These are phyloP conservation scores for Siderastrea siderea DNA, from an alignment of 92 coral and sea anemone genomes.

Conservation along the genomic window DNA sequence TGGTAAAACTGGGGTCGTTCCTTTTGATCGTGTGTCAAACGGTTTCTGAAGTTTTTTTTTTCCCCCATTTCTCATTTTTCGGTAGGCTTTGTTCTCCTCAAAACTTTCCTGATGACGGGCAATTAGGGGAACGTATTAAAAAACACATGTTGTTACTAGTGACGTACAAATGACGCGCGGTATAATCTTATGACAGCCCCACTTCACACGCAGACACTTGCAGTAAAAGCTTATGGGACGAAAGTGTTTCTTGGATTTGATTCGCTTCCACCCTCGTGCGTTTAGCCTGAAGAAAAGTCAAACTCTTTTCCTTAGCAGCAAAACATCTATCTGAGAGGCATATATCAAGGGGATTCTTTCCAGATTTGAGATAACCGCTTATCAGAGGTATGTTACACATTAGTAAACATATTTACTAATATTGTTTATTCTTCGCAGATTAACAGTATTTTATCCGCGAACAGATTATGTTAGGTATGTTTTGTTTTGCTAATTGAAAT, in stretches of 20 bases:
- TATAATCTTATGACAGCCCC: constrained; percentile 5
- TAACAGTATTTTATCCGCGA: not conserved
- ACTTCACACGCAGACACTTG: constrained; percentile 3
- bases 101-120: not conserved
- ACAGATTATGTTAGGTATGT: not conserved
- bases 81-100: constrained; percentile 4
- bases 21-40: not conserved
- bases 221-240: not conserved
- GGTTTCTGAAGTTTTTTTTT: not conserved
- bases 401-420: not conserved
- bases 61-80: not conserved
- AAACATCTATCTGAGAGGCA: not conserved
- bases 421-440: constrained; percentile 37
- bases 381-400: not conserved
- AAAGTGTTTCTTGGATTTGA: not conserved
- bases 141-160: not conserved
- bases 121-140: not conserved
- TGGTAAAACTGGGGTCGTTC: not conserved
- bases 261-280: not conserved
- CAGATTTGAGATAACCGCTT: not conserved
- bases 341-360: not conserved
- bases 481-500: not conserved
- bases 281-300: not conserved
- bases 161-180: constrained; percentile 11
- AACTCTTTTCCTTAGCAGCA: not conserved